Percentiles rank a stretch among this genome's conserved stretches.
Conservation (phyloP, 2,888 invertebrate species). For the Spisula subtruncata region DNA sequence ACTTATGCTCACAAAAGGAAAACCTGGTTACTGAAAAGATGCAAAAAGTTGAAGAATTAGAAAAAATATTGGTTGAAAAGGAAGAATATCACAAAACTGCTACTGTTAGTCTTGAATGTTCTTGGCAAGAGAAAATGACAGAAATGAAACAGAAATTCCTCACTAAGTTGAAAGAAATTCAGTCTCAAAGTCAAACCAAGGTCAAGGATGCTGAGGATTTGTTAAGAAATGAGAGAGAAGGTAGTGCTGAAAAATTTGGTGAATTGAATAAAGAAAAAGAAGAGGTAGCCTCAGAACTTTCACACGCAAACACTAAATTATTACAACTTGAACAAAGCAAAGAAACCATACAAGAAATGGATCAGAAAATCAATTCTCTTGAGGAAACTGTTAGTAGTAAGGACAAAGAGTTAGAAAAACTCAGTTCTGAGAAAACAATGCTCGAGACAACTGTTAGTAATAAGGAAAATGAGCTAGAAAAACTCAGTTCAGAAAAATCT, state of each 20-base stretch:
- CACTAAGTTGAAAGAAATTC: constrained; percentile 81
- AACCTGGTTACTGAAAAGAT: constrained; percentile 39
- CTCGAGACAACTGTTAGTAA: not conserved
- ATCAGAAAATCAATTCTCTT: constrained; percentile 68
- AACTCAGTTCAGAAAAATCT: constrained; percentile 30
- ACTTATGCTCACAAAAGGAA: constrained; percentile 35
- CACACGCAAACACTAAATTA: constrained; percentile 80
- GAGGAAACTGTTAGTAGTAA: constrained; percentile 62
- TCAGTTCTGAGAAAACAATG: constrained; percentile 22
- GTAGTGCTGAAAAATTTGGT: constrained; percentile 65
- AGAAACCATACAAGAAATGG: constrained; percentile 79
- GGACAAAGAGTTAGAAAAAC: constrained; percentile 40
- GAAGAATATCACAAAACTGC: constrained; percentile 64
- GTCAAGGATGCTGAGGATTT: constrained; percentile 60
- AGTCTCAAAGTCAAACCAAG: constrained; percentile 69
- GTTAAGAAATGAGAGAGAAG: constrained; percentile 64
- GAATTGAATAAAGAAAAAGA: constrained; percentile 76
- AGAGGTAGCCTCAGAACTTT: constrained; percentile 77
- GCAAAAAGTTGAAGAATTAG: constrained; percentile 36
- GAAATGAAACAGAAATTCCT: constrained; percentile 83
- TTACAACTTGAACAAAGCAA: constrained; percentile 79
- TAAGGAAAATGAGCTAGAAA: constrained; percentile 39
- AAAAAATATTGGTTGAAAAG: constrained; percentile 48
- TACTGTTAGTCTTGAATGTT: constrained; percentile 69
- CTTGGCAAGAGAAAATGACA: constrained; percentile 76